Evolutionary conservation across 2,888 invertebrate species (phyloP).

Genomic region (Limnephilus auricula): DNA sequence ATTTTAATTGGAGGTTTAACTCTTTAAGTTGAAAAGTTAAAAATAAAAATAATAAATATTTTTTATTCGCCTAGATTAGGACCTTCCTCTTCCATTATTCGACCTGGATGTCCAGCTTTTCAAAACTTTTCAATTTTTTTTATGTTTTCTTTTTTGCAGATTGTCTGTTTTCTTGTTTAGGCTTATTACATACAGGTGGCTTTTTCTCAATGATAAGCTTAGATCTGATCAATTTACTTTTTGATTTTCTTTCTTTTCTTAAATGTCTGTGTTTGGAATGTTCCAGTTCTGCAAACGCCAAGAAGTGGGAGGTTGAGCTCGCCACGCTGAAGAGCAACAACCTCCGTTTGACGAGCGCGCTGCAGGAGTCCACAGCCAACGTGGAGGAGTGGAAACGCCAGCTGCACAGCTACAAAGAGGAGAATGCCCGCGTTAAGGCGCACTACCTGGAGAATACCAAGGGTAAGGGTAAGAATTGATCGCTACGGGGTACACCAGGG

Average conservation of each 20-base stretch:
- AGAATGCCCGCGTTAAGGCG: slow-evolving; percentile 89
- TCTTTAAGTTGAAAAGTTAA: too few relatives aligned
- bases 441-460: slow-evolving; percentile 85
- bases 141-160: too few relatives aligned
- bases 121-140: too few relatives aligned
- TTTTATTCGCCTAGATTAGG: too few relatives aligned
- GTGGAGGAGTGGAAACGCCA: slow-evolving; percentile 99
- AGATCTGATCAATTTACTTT: neutral
- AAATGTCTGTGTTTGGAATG: slow-evolving; percentile 37
- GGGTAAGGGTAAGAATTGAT: slow-evolving; percentile 70
- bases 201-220: neutral
- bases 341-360: slow-evolving; percentile 93
- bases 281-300: slow-evolving; percentile 95
- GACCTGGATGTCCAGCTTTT: too few relatives aligned
- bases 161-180: neutral
- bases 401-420: slow-evolving; percentile 93
- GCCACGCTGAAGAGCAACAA: slow-evolving; percentile 98
- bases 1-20: too few relatives aligned
- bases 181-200: neutral
- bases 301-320: slow-evolving; percentile 98
- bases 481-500: neutral
- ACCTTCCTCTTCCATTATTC: too few relatives aligned
- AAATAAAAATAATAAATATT: too few relatives aligned
- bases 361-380: slow-evolving; percentile 96
- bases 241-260: neutral